Conservation (phyloP, 2,888 invertebrate species). For the Dryobota labecula region DNA sequence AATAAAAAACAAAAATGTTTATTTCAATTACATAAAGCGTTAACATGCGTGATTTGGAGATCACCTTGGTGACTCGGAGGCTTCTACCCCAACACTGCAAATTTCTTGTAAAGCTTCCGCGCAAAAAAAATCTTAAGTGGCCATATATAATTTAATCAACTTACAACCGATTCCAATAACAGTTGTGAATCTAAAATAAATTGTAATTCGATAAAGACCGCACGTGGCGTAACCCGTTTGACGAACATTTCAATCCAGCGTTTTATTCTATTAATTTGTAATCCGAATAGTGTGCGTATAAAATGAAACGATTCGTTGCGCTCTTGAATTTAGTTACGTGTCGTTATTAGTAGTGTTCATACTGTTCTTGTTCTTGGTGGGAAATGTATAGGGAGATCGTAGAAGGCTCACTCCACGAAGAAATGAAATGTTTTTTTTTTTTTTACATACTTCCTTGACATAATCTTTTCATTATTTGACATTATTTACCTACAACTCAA, state of each 20-base stretch:
- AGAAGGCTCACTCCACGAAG: constrained; percentile 43
- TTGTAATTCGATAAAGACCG: constrained; percentile 40
- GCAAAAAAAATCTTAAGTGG: not conserved
- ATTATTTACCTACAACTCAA: no score
- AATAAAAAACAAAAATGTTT: no score
- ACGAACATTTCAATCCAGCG: constrained; percentile 65
- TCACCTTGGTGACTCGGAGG: no score
- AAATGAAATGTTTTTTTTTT: no score
- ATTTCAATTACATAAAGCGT: no score
- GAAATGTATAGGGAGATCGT: not conserved
- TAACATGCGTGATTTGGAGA: no score
- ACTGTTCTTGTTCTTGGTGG: constrained; percentile 36
- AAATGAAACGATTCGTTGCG: constrained; percentile 82
- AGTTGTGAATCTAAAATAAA: constrained; percentile 25
- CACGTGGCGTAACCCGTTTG: constrained; percentile 61
- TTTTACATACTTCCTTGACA: no score
- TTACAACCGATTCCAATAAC: constrained; percentile 16
- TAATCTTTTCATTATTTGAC: no score
- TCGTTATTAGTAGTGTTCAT: constrained; percentile 79
- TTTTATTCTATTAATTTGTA: constrained; percentile 71
- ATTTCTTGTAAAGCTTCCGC: not conserved
- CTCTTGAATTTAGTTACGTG: constrained; percentile 86
- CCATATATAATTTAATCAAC: not conserved
- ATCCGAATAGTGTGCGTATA: constrained; percentile 69
- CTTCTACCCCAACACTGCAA: not conserved